Percentiles rank a stretch among this genome's conserved stretches.
phyloP scores from a whole-genome alignment of 2,113 vertebrate genomes.

The Aphelocoma coerulescens region DNA sequence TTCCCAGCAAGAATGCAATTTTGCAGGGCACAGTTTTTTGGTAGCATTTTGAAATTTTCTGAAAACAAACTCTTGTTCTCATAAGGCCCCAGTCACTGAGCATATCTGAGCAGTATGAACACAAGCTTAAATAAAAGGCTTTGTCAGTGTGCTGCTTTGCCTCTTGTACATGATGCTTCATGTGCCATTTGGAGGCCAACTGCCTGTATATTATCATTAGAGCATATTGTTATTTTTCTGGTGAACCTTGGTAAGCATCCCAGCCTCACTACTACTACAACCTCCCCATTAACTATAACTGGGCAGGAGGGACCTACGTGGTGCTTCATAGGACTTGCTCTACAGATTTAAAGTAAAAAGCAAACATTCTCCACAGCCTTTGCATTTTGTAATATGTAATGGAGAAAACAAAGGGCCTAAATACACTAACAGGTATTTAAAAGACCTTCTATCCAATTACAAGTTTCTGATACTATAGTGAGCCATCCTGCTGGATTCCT shows the following conservation, averaged over 20 bases:
- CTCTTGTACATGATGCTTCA: background rate
- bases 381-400: background rate
- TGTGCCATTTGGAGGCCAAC: background rate
- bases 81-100: background rate
- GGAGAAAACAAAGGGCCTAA: background rate
- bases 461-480: background rate
- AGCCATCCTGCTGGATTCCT: constrained; percentile 17
- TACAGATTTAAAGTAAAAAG: background rate
- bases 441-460: background rate
- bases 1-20: background rate
- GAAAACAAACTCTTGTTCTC: background rate
- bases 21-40: background rate
- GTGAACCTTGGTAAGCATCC: background rate
- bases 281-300: background rate
- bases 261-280: background rate
- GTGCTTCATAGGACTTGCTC: background rate
- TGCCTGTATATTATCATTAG: background rate
- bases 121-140: background rate
- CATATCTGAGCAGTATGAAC: background rate
- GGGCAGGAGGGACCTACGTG: background rate
- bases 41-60: background rate
- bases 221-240: background rate
- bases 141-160: background rate
- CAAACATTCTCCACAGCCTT: background rate
- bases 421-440: background rate